phyloP scores from a whole-genome alignment of 2,113 vertebrate species.

The Parotia lawesii region DNA sequence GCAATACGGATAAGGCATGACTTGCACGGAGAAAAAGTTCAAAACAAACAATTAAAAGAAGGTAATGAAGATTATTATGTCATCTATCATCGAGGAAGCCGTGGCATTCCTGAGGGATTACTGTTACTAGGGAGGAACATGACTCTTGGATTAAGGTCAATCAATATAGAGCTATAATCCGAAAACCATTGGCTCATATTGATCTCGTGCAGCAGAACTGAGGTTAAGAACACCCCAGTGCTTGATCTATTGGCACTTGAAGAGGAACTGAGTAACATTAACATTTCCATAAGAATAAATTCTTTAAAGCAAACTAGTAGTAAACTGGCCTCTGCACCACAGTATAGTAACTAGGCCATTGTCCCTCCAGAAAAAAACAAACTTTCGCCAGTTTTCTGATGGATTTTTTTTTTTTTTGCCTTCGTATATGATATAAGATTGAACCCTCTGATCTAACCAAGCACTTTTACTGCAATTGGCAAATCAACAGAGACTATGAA shows the following conservation, averaged over 20 bases:
- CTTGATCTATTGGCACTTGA: background rate
- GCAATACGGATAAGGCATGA: background rate
- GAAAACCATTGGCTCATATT: background rate
- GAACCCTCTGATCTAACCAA: background rate
- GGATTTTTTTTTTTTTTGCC: background rate
- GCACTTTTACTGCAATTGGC: background rate
- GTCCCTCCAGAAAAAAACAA: background rate
- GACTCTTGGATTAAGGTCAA: slow-evolving; percentile 1
- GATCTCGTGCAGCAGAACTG: background rate
- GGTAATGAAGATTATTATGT: background rate
- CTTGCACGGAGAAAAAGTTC: background rate
- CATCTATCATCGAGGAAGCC: background rate
- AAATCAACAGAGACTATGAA: background rate
- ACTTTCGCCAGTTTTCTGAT: background rate
- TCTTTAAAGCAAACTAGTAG: background rate
- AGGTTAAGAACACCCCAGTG: background rate
- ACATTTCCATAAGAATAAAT: background rate
- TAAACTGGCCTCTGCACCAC: background rate
- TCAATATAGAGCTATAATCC: background rate
- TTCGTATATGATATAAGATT: background rate
- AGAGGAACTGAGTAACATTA: background rate
- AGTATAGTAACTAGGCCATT: background rate
- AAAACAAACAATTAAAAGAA: background rate
- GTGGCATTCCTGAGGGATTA: background rate
- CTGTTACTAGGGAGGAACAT: background rate